These are phyloP conservation scores for Mastomys natalensis DNA, from an alignment of 2,113 vertebrate genomes.

Conservation along the genomic window DNA sequence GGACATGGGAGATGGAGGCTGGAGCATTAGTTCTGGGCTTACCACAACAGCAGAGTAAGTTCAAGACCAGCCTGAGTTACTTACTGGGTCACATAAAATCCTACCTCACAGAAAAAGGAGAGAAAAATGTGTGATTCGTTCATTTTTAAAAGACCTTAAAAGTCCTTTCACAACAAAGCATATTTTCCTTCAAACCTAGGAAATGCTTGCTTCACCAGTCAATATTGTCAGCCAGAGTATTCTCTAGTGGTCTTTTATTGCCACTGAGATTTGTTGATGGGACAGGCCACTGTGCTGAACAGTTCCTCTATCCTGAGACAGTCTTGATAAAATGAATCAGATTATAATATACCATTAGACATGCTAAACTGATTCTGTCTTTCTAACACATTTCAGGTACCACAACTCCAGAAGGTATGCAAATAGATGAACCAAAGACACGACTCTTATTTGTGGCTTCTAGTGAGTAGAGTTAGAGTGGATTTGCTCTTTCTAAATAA, in stretches of 20 bases:
- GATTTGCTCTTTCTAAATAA: slow-evolving; percentile 7
- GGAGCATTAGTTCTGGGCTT: neutral
- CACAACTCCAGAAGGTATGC: neutral
- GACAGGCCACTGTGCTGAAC: neutral
- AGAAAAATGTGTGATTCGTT: neutral
- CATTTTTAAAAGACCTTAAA: slow-evolving; percentile 23
- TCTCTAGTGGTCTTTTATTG: neutral
- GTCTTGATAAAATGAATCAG: neutral
- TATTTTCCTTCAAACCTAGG: slow-evolving; percentile 45
- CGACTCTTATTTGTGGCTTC: neutral
- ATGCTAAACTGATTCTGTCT: neutral
- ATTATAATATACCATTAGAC: slow-evolving; percentile 34
- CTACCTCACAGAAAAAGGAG: neutral
- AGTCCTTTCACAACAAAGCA: neutral
- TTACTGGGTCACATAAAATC: neutral
- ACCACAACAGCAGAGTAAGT: neutral
- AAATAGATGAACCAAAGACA: neutral
- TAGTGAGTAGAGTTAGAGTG: neutral
- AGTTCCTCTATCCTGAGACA: neutral
- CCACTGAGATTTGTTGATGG: slow-evolving; percentile 16
- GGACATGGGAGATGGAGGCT: neutral
- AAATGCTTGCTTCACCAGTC: slow-evolving; percentile 37
- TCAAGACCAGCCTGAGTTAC: neutral
- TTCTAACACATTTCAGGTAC: slow-evolving; percentile 11
- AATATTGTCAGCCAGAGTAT: neutral